Base-by-base conservation (phyloP, 1,140 invertebrate species). In the Lasioglossum albipes region DNA sequence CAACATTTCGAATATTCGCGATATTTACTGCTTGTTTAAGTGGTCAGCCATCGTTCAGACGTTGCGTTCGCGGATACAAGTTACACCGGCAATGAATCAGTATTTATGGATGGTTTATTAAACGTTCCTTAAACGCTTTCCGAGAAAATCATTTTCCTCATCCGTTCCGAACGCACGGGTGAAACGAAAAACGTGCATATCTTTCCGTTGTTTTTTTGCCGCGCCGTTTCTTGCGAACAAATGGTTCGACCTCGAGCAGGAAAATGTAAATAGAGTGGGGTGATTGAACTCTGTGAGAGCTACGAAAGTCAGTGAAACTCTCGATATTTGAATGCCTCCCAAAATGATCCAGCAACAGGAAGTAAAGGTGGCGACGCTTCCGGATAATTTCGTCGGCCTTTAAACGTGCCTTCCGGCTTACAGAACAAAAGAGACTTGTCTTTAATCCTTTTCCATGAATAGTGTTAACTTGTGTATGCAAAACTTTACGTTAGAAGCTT, bases 251-350 rank as follows among this genome's bases (percentile, higher is more conserved):
- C 70, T 68, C 31, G 70, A 57, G 36, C 13, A 57, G 62, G 76
- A 74, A 74, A 79, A 74, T 74, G 77, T 74, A 79, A 79, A 79
- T 71, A 79, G 18, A 74, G 67, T 65, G 49, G 52, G 71, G 77
- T 74, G 77, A 79, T 74, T 52, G 77, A 74, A 71, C 71, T 74
- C 49, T 7, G 42, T 64, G 57, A 27, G 57, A 74, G 62, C 77
- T 71, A 66, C 66, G 77, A 79, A 49, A 64, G 36, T 74, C 41
- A 42, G 57, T 9, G 70, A 70, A 73, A 79, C 64, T 79, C 77
- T 66, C 52, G 61, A 79, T 74, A 74, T 79, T n/a, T n/a, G 57
- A 59, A n/a, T n/a, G 57, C n/a, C 7, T 59, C 57, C 18, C 18
- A 59, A 54, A 54, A 54, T n/a, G 57, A n/a, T 59, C 57, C 20